Conservation (phyloP, 2,888 invertebrate species). For the Macrosoma leucophasiata region DNA sequence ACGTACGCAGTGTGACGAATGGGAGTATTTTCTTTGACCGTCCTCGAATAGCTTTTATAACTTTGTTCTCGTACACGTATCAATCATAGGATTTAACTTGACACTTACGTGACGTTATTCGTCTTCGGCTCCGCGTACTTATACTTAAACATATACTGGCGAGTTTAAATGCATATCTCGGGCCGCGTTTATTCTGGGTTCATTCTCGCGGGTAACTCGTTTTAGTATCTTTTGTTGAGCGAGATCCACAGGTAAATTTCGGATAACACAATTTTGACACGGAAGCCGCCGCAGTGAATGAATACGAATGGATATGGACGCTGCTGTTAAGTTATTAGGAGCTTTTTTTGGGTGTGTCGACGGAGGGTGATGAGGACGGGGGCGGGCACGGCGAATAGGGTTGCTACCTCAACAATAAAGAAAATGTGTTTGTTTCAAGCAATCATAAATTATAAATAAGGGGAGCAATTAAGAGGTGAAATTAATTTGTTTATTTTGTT, state of each 20-base stretch:
- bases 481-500: too few species aligned
- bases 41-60: slow-evolving; percentile 30
- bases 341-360: slow-evolving; percentile 30
- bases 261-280: slow-evolving; percentile 44
- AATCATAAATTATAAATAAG: too few species aligned
- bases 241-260: slow-evolving; percentile 49
- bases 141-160: slow-evolving; percentile 18
- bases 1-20: slow-evolving; percentile 49
- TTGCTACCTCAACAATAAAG: too few species aligned
- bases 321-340: slow-evolving; percentile 31
- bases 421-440: too few species aligned
- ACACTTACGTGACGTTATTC: slow-evolving; percentile 33
- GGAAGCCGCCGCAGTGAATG: slow-evolving; percentile 25
- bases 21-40: slow-evolving; percentile 33
- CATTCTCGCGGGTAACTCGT: slow-evolving; percentile 42
- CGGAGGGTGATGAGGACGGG: slow-evolving; percentile 18
- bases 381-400: slow-evolving; percentile 2
- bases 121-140: slow-evolving; percentile 3
- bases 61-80: slow-evolving; percentile 22
- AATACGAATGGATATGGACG: slow-evolving; percentile 34
- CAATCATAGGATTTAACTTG: slow-evolving; percentile 37
- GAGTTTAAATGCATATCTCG: slow-evolving; percentile 37
- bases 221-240: slow-evolving; percentile 46
- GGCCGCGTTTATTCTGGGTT: slow-evolving; percentile 42
- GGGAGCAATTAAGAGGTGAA: too few species aligned